phyloP scores from a whole-genome alignment of 2,797 vertebrate species.

The Gallirallus australis region DNA sequence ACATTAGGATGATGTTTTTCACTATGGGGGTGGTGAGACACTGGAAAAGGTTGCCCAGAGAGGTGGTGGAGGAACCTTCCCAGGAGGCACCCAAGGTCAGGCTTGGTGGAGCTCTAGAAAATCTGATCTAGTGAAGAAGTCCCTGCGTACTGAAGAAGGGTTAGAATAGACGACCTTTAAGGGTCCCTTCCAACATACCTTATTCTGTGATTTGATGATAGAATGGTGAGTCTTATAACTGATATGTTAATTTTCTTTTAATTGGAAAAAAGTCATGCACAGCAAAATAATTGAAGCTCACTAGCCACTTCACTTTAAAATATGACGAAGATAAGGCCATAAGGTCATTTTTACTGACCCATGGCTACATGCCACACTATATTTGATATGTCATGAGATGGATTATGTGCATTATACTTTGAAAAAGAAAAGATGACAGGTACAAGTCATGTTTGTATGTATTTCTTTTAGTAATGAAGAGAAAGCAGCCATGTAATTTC shows the following conservation, averaged over 20 bases:
- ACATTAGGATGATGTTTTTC: no score
- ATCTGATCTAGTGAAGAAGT: no score
- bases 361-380: background rate
- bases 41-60: no score
- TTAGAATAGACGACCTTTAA: no score
- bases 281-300: background rate
- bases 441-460: background rate
- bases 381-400: background rate
- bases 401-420: background rate
- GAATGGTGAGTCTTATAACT: background rate
- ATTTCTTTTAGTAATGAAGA: background rate
- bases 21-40: no score
- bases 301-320: background rate
- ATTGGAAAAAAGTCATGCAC: background rate
- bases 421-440: background rate
- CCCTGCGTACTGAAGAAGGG: no score
- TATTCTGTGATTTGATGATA: no score
- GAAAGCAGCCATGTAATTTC: background rate
- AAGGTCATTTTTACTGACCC: background rate
- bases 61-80: no score
- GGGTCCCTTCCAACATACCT: no score
- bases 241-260: background rate
- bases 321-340: rapidly evolving
- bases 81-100: no score
- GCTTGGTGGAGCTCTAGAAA: no score